Evolutionary conservation across 2,888 invertebrate genomes (phyloP).

Genomic region (Xylophagus ater): DNA sequence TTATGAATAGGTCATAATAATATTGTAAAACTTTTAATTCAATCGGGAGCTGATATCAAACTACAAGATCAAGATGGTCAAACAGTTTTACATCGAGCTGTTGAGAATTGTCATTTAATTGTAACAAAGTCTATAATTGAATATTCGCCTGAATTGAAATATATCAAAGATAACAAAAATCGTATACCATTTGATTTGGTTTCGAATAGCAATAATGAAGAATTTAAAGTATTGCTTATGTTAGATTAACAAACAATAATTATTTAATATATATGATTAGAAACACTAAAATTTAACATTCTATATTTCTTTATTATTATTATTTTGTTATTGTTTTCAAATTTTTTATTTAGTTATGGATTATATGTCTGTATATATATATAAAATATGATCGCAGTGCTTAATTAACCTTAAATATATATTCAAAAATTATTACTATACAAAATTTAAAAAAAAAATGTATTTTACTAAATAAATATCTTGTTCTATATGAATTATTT

Average conservation of each 20-base stretch:
- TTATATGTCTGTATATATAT: too few relatives aligned
- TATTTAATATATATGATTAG: background rate
- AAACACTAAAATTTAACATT: background rate
- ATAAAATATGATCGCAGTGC: too few relatives aligned
- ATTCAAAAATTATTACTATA: too few relatives aligned
- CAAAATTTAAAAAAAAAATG: too few relatives aligned
- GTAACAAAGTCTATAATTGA: constrained; percentile 31
- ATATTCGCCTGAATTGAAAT: constrained; percentile 27
- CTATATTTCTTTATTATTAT: too few relatives aligned
- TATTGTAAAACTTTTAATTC: constrained; percentile 55
- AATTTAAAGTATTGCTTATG: constrained; percentile 11
- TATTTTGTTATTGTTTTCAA: too few relatives aligned
- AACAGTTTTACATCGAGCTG: constrained; percentile 68
- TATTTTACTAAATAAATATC: too few relatives aligned
- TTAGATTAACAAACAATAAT: background rate
- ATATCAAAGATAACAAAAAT: constrained; percentile 40
- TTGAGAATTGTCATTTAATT: constrained; percentile 42
- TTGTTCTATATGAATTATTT: too few relatives aligned
- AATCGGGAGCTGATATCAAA: constrained; percentile 49
- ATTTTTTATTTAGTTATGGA: too few relatives aligned
- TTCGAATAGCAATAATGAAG: constrained; percentile 17
- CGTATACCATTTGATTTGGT: constrained; percentile 38
- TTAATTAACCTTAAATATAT: too few relatives aligned
- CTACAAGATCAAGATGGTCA: constrained; percentile 68
- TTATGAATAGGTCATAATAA: constrained; percentile 45